Percentiles rank a stretch among this genome's conserved stretches.
Conservation (phyloP, 1,140 invertebrate species). For the Bombus turneri region DNA sequence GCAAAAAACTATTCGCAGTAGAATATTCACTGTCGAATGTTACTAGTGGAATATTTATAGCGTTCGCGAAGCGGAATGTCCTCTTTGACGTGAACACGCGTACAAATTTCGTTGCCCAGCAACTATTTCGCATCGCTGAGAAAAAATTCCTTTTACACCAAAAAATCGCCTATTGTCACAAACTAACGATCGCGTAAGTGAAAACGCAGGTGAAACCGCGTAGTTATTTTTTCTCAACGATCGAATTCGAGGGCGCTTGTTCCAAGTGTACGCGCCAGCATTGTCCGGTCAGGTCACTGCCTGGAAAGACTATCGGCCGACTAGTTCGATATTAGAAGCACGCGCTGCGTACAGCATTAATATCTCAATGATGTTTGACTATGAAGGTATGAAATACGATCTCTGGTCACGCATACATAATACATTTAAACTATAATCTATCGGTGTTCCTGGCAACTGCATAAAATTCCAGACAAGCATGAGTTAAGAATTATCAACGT, state of each 20-base stretch:
- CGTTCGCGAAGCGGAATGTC: neutral
- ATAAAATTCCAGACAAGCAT: neutral
- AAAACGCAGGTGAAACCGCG: conserved; percentile 10
- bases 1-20: too few species aligned
- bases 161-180: neutral
- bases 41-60: neutral
- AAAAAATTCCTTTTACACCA: neutral
- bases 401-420: conserved; percentile 26
- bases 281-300: neutral
- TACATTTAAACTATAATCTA: neutral
- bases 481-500: conserved; percentile 4
- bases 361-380: conserved; percentile 35
- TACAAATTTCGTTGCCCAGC: too few species aligned
- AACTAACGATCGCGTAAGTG: conserved; percentile 40
- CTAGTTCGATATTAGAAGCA: conserved; percentile 2
- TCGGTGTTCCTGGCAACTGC: neutral
- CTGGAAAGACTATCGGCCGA: neutral
- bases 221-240: neutral
- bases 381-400: conserved; percentile 36
- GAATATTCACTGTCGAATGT: neutral
- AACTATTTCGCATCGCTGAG: too few species aligned
- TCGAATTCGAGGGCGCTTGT: neutral
- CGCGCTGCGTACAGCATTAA: neutral
- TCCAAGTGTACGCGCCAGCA: neutral
- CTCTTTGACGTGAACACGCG: neutral